phyloP scores from a whole-genome alignment of 64 coral and sea anemone genomes.

The Pocillopora damicornis region DNA sequence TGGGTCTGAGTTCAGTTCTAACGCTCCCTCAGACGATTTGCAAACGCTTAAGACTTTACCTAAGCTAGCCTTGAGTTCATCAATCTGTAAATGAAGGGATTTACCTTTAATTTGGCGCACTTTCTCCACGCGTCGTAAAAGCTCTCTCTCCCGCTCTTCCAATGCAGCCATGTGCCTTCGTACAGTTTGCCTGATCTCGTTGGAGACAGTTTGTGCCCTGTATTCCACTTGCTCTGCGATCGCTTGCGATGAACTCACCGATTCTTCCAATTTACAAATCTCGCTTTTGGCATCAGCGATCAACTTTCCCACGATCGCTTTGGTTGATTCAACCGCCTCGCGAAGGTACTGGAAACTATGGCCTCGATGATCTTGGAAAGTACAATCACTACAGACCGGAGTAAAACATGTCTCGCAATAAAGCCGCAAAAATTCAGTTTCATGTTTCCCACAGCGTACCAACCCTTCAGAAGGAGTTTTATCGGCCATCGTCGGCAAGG shows the following conservation, averaged over 20 bases:
- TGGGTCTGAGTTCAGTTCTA: constrained; percentile 66
- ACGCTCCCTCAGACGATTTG: constrained; percentile 68
- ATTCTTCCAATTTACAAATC: constrained; percentile 81
- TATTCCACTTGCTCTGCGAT: constrained; percentile 86
- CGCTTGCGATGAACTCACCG: constrained; percentile 61
- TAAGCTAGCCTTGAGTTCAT: constrained; percentile 85
- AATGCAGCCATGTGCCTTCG: constrained; percentile 90
- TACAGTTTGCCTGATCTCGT: constrained; percentile 88
- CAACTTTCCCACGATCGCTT: constrained; percentile 85
- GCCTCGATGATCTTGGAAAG: constrained; percentile 78
- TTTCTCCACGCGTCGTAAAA: constrained; percentile 95
- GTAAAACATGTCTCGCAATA: constrained; percentile 93
- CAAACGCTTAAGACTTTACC: constrained; percentile 54
- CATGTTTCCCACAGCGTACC: constrained; percentile 76
- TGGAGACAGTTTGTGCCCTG: constrained; percentile 76
- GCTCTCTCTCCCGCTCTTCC: constrained; percentile 90
- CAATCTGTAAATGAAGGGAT: constrained; percentile 91
- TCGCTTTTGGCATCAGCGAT: constrained; percentile 75
- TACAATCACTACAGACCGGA: constrained; percentile 90
- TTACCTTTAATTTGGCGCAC: constrained; percentile 98
- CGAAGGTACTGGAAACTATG: constrained; percentile 93
- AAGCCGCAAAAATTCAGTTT: constrained; percentile 83
- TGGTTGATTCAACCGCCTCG: constrained; percentile 78
- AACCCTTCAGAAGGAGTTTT: constrained; percentile 46
- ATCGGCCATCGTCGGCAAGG: constrained; percentile 24